Evolutionary conservation across 2,113 vertebrate genomes (phyloP).

Genomic region (Phainopepla nitens): DNA sequence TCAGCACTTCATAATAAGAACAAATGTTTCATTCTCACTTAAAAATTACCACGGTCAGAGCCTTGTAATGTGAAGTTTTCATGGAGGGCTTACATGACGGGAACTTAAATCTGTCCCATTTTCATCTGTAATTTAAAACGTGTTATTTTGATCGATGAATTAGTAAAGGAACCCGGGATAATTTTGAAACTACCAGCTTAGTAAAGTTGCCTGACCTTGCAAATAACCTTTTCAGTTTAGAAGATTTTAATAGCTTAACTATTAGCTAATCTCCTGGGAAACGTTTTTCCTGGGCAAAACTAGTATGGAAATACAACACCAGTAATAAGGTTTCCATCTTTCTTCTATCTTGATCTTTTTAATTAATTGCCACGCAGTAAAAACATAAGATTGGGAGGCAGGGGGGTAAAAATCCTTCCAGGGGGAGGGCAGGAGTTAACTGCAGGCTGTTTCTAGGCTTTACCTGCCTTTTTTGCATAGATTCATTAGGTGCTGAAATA

Average conservation of each 20-base stretch:
- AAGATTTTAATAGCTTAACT: constrained; percentile 64
- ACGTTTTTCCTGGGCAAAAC: constrained; percentile 31
- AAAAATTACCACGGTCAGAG: constrained; percentile 2
- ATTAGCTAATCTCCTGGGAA: constrained; percentile 57
- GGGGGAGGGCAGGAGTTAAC: constrained; percentile 17
- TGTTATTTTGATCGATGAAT: constrained; percentile 66
- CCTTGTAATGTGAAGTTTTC: constrained; percentile 38
- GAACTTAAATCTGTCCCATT: constrained; percentile 43
- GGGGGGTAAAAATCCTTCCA: not conserved
- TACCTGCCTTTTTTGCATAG: constrained; percentile 58
- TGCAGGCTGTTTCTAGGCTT: not conserved
- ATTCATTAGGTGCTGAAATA: constrained; percentile 72
- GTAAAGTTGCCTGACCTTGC: constrained; percentile 48
- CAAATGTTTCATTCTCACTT: constrained; percentile 56
- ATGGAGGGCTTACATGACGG: not conserved
- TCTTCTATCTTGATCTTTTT: constrained; percentile 52
- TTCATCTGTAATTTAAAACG: constrained; percentile 63
- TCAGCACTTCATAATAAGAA: constrained; percentile 49
- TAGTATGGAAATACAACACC: constrained; percentile 37
- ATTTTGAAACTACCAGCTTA: constrained; percentile 57
- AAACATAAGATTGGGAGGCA: not conserved
- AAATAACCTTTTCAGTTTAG: constrained; percentile 56
- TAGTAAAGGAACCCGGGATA: constrained; percentile 42
- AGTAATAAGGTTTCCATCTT: constrained; percentile 54
- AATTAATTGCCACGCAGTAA: constrained; percentile 56